Evolutionary conservation across 2,113 vertebrate species (phyloP).

Genomic region (Hipposideros armiger): DNA sequence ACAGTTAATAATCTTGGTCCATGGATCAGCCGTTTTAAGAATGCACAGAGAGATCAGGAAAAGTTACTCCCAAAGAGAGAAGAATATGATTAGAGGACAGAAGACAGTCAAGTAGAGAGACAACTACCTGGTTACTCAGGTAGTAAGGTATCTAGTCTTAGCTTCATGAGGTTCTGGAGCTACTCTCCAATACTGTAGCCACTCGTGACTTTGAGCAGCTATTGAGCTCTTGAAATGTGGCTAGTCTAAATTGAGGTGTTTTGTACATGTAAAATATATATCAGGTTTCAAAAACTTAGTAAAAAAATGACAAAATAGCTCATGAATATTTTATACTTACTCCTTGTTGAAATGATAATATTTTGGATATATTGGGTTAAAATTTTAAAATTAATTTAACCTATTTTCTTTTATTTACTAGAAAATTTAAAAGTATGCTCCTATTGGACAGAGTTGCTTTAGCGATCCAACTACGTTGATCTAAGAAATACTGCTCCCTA

Average conservation of each 20-base stretch:
- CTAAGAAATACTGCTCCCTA: background rate
- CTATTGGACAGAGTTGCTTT: background rate
- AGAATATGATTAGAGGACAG: background rate
- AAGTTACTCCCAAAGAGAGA: background rate
- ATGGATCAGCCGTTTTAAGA: background rate
- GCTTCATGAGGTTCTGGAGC: background rate
- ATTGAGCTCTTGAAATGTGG: background rate
- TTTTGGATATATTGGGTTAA: background rate
- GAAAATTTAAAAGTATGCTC: background rate
- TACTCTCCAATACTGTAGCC: background rate
- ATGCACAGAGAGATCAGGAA: background rate
- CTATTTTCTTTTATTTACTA: background rate
- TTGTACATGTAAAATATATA: background rate
- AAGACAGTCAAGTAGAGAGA: background rate
- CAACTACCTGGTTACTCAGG: background rate
- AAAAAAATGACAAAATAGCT: background rate
- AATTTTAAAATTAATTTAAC: background rate
- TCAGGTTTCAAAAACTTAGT: background rate
- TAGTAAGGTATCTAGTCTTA: background rate
- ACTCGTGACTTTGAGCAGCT: background rate
- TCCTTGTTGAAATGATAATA: background rate
- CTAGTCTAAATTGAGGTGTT: background rate
- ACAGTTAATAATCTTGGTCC: background rate
- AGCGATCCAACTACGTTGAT: background rate
- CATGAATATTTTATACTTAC: slow-evolving; percentile 21